Percentiles rank a stretch among this genome's conserved stretches.
These are phyloP conservation scores for Eurois occulta DNA, from an alignment of 2,888 invertebrate genomes.

Conservation along the genomic window DNA sequence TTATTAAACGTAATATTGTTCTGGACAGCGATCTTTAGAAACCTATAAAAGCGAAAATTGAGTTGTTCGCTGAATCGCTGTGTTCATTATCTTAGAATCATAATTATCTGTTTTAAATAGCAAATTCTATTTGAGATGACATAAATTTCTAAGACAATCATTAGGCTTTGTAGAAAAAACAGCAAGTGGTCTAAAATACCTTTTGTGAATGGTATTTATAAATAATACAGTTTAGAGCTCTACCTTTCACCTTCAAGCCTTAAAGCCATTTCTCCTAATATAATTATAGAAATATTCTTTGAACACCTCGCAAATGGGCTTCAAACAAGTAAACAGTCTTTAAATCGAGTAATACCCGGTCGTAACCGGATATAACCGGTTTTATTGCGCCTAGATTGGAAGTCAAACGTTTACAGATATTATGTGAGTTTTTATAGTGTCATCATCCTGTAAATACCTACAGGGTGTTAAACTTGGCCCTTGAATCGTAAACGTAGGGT, in stretches of 20 bases:
- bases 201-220: slow-evolving; percentile 1
- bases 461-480: slow-evolving; percentile 82
- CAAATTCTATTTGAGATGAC: neutral
- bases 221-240: slow-evolving; percentile 7
- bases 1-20: slow-evolving; percentile 50
- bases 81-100: slow-evolving; percentile 26
- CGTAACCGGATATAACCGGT: slow-evolving; percentile 71
- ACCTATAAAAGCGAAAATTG: slow-evolving; percentile 47
- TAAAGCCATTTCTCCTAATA: neutral
- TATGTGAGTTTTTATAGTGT: slow-evolving; percentile 84
- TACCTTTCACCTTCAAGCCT: neutral
- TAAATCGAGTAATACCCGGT: slow-evolving; percentile 65
- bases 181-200: neutral
- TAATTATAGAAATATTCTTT: slow-evolving; percentile 19
- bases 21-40: slow-evolving; percentile 23
- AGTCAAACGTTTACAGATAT: slow-evolving; percentile 87
- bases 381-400: slow-evolving; percentile 78
- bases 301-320: slow-evolving; percentile 26
- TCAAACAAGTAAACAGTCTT: slow-evolving; percentile 52
- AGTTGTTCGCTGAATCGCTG: slow-evolving; percentile 29
- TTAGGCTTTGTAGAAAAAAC: neutral
- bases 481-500: slow-evolving; percentile 84
- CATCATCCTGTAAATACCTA: slow-evolving; percentile 82
- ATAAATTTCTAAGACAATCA: neutral
- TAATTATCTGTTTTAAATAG: slow-evolving; percentile 23